Evolutionary conservation across 2,797 vertebrate species (phyloP).

Genomic region (Phataginus tricuspis): DNA sequence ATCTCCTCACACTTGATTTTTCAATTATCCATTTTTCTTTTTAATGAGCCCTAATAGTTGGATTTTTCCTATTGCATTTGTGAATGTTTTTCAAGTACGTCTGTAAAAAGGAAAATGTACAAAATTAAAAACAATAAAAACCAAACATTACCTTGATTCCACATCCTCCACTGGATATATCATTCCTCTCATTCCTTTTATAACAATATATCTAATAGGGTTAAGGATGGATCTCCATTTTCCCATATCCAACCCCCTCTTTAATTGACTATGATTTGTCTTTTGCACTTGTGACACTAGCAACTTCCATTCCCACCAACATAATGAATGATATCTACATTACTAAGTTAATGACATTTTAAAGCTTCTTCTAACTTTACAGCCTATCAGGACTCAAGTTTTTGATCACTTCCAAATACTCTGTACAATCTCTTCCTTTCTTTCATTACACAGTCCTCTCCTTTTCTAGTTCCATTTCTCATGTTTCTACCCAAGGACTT

Average conservation of each 20-base stretch:
- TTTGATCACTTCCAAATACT: background rate
- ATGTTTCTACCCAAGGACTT: background rate
- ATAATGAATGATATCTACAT: background rate
- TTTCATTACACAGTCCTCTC: background rate
- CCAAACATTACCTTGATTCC: background rate
- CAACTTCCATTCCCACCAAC: background rate
- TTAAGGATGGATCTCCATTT: background rate
- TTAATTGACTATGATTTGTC: background rate
- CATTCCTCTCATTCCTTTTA: rapidly evolving
- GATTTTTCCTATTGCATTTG: background rate
- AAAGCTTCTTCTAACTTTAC: background rate
- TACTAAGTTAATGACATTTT: background rate
- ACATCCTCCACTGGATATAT: background rate
- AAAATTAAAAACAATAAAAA: background rate
- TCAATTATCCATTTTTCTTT: background rate
- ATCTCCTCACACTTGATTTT: background rate
- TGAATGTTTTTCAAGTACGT: background rate
- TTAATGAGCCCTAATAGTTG: background rate
- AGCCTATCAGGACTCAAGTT: background rate
- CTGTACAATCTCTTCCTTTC: background rate
- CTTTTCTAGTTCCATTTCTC: background rate
- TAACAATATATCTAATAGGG: background rate
- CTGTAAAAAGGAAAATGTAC: background rate
- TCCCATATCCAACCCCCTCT: background rate
- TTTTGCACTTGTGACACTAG: background rate